phyloP scores from a whole-genome alignment of 2,888 invertebrate species.

The Antitype chi region DNA sequence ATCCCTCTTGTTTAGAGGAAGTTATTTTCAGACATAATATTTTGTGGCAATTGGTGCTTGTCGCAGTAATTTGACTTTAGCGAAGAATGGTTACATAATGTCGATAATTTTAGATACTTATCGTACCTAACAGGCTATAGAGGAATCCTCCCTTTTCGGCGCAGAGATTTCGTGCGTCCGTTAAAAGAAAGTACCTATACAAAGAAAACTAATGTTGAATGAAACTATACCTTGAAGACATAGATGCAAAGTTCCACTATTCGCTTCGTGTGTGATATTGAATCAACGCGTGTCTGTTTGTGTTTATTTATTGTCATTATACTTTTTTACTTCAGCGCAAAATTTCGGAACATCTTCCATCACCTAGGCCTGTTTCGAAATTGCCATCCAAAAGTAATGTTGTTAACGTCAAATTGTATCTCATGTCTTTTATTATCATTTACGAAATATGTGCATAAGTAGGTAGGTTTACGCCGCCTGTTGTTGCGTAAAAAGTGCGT shows the following conservation, averaged over 20 bases:
- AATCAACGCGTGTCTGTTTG: neutral
- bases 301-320: neutral
- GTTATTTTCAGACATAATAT: neutral
- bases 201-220: too few relatives aligned
- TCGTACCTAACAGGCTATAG: too few relatives aligned
- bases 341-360: slow-evolving; percentile 1
- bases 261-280: neutral
- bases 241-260: neutral
- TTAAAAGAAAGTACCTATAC: too few relatives aligned
- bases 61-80: too few relatives aligned
- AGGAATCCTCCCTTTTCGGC: neutral
- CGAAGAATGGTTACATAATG: too few relatives aligned
- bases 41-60: too few relatives aligned
- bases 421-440: slow-evolving; percentile 9
- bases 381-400: slow-evolving; percentile 13
- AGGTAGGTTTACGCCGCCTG: neutral
- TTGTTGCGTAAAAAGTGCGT: slow-evolving; percentile 1
- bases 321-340: slow-evolving; percentile 2
- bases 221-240: neutral
- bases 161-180: neutral
- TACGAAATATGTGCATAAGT: slow-evolving; percentile 1
- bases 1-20: too few relatives aligned
- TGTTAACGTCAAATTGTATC: neutral
- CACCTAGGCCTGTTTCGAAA: neutral
- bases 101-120: too few relatives aligned